Conservation (phyloP, 2,888 invertebrate species). For the Cantharis nigra region DNA sequence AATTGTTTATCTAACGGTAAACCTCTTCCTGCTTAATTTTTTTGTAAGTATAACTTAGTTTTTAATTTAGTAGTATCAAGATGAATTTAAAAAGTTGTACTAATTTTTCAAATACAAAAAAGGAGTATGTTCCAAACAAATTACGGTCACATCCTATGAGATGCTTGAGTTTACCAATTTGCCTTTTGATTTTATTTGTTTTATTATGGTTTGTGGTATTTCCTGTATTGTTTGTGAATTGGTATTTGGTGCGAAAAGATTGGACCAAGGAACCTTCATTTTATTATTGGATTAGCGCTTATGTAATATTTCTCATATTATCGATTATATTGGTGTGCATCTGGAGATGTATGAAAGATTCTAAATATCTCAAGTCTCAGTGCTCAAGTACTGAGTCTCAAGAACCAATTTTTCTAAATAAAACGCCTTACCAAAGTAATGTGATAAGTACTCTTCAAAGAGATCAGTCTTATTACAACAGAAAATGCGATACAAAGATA, state of each 20-base stretch:
- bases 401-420: neutral
- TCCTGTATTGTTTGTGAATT: slow-evolving; percentile 14
- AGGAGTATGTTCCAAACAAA: slow-evolving; percentile 12
- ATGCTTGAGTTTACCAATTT: slow-evolving; percentile 17
- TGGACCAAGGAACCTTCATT: slow-evolving; percentile 15
- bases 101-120: neutral
- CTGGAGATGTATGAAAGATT: slow-evolving; percentile 9
- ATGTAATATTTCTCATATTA: slow-evolving; percentile 18
- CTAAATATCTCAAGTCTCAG: neutral
- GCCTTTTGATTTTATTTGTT: slow-evolving; percentile 11
- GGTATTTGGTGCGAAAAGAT: neutral
- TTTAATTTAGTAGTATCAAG: neutral
- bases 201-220: slow-evolving; percentile 20
- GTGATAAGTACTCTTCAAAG: neutral
- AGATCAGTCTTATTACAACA: neutral
- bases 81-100: slow-evolving; percentile 21
- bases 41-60: slow-evolving; percentile 1
- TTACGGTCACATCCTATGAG: slow-evolving; percentile 16
- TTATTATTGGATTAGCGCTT: slow-evolving; percentile 16
- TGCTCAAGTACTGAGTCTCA: neutral
- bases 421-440: neutral
- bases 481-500: neutral
- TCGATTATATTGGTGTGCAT: slow-evolving; percentile 8
- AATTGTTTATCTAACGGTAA: neutral
- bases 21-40: neutral